phyloP scores from a whole-genome alignment of 2,888 invertebrate genomes.

The Limenitis camilla region DNA sequence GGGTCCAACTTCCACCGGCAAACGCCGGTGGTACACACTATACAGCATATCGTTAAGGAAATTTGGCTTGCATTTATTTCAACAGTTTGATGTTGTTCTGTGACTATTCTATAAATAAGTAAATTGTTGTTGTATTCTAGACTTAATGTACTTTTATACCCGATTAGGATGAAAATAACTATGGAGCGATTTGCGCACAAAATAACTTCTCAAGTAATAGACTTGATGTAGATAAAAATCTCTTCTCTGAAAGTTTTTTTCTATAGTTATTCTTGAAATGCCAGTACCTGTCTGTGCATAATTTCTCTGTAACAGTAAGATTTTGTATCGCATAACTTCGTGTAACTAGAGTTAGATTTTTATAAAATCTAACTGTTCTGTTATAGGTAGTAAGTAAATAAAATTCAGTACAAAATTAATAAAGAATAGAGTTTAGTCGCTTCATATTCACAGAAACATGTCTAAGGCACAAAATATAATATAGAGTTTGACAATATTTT shows the following conservation, averaged over 20 bases:
- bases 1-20: conserved; percentile 30
- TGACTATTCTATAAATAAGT: conserved; percentile 37
- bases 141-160: conserved; percentile 28
- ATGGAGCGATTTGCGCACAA: conserved; percentile 29
- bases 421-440: conserved; percentile 1
- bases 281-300: conserved; percentile 9
- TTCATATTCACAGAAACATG: conserved; percentile 3
- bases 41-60: conserved; percentile 56
- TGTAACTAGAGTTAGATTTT: conserved; percentile 10
- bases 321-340: conserved; percentile 8
- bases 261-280: background rate
- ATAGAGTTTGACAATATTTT: background rate
- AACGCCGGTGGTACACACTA: conserved; percentile 27
- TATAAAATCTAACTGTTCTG: conserved; percentile 13
- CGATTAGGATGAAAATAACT: conserved; percentile 25
- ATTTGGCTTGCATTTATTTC: conserved; percentile 42
- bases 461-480: background rate
- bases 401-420: conserved; percentile 16
- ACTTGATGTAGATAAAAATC: background rate
- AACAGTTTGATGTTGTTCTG: conserved; percentile 61
- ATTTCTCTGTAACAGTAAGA: background rate
- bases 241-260: too few relatives aligned
- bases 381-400: conserved; percentile 2
- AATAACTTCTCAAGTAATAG: conserved; percentile 21
- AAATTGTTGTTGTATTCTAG: conserved; percentile 27